Base-by-base conservation (phyloP, 2,888 invertebrate genomes). In the Esperia sulphurella region DNA sequence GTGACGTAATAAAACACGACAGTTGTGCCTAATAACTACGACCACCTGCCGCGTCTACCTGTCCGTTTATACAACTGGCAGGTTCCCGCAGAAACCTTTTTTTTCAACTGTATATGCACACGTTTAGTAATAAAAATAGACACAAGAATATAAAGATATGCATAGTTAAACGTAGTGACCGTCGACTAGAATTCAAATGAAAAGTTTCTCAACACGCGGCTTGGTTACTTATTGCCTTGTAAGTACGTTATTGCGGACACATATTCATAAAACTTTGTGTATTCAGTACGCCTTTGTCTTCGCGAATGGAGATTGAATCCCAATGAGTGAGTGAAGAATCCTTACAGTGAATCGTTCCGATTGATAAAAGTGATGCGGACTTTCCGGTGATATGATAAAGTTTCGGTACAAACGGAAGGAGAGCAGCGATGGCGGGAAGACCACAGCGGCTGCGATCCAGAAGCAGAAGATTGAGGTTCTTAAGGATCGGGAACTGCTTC, bases 351-450 rank as follows among this genome's bases (percentile, higher is more conserved):
- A 10, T n/a, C n/a, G 35, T n/a, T 3, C n/a, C 3, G 21, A 21
- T 21, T 21, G 21, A 21, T 21, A 21, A 21, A 35, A 68, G 75
- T 69, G 61, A 85, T 83, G 84, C 63, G 79, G 79, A 76, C 78
- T 71, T 72, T 61, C 63, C 65, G 61, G 72, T 68, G 69, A 80
- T 75, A 92, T 92, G 92, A 92, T 92, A 57, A 92, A 92, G 82
- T 92, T 92, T 83, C 91, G 92, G 55, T 92, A 92, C 62, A 92
- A 92, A 67, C 91, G 92, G 57, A 92, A 92, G 75, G 92, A 92
- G 71, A 67, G 74, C 52, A 80, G 58, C 68, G 80, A 77, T 71
- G 75, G 71, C 58, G 74, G 74, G 31, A 79, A 79, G 58, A 75
- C 68, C 8, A 80, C 80, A 33, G 76, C 80, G 28, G 76, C 80